Evolutionary conservation across 2,797 vertebrate genomes (phyloP), one percentile per base, ranked within the genome.

Genomic region (Lepus oiostolus): DNA sequence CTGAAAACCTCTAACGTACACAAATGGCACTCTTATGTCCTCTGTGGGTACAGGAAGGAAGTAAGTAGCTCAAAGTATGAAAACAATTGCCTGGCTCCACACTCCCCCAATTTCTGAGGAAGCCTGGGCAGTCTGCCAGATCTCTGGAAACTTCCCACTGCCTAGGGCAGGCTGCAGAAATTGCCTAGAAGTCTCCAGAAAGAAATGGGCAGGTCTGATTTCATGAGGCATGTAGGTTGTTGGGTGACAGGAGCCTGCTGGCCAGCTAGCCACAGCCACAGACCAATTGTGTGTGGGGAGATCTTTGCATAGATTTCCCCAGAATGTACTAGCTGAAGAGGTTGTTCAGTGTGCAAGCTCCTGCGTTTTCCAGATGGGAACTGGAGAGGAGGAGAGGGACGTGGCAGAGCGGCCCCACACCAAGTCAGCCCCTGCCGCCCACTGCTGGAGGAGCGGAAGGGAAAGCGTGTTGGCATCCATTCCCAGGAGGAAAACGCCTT

Each of bases 1-100:
- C 90, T 95, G 65, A 85, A 91, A 95, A 90, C 76, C 72, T 81
- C 63, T 83, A 81, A 91, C 90, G 71, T 65, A 90, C 88, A 88
- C 79, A 76, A 96, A 75, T 95, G 90, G 90, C 93, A 70, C 95
- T 93, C 95, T 87, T 75, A 13, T 76, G 95, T 93, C 86, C 94
- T 93, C 52, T n/a, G 4, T 67, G 83, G 72, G 91, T 88, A 94
- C 97, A 97, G 97, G 97, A 97, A 97, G 97, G 96, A 97, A 97
- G 68, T 83, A 84, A 96, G 95, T 76, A 95, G 93, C 97, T 96
- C 94, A 97, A 85, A 96, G 95, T 95, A 90, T 96, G 71, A 95
- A 97, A 97, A 97, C 97, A 97, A 97, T 96, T 87, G 94, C 94
- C 95, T 97, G 96, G 95, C 96, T 96, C 94, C 85, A 82, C 30